A percentile compares a stretch with the other conserved stretches of the same genome.
Evolutionary conservation across 2,113 vertebrate genomes (phyloP).

Genomic region (Odocoileus hemionus): DNA sequence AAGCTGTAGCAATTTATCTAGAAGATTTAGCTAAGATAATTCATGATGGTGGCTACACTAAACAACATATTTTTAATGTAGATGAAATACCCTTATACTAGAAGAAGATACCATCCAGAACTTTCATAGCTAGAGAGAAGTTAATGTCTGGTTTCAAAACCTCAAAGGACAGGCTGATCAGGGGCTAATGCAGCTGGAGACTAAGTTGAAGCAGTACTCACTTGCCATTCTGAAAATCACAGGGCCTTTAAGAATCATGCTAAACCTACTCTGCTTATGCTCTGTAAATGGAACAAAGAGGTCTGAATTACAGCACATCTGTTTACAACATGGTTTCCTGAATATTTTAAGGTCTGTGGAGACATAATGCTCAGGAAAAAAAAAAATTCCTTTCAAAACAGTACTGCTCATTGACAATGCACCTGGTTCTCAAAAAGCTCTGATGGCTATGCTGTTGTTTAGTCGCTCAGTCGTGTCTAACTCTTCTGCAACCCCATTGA

Average conservation of each 20-base stretch:
- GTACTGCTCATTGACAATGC: neutral
- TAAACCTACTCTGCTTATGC: neutral
- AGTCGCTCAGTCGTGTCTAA: neutral
- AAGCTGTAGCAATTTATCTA: neutral
- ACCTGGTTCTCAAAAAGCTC: neutral
- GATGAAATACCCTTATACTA: neutral
- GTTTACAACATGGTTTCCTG: neutral
- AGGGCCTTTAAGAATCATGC: neutral
- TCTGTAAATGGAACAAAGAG: neutral
- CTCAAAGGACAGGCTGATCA: neutral
- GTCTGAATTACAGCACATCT: neutral
- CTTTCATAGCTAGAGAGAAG: neutral
- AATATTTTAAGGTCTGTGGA: neutral
- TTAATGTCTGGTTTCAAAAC: neutral
- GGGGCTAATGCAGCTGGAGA: neutral
- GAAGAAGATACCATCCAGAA: neutral
- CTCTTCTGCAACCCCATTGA: neutral
- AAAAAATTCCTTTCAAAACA: neutral
- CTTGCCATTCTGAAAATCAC: neutral
- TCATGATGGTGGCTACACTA: neutral
- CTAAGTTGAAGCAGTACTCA: neutral
- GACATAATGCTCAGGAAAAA: neutral
- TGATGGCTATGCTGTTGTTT: neutral
- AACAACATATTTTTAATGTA: neutral
- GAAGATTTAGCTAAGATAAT: neutral